Evolutionary conservation across 2,113 vertebrate species (phyloP), one percentile per base, ranked within the genome.

Genomic region (Desmodus rotundus): DNA sequence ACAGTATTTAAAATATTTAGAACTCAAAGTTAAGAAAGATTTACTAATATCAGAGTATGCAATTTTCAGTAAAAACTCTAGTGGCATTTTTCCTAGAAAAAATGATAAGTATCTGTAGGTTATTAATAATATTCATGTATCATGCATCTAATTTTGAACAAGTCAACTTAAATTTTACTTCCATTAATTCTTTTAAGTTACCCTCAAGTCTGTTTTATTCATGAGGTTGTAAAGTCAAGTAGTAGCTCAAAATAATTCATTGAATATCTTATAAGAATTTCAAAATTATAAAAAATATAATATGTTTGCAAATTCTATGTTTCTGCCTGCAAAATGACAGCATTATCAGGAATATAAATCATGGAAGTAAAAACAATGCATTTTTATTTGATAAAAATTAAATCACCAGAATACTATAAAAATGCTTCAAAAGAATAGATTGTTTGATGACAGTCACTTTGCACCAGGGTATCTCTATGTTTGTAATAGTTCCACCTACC

Each of bases 241-340:
- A 73, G 72, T 73, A 67, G 24, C 31, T 93, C n/a, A 82, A 70
- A 86, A 85, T 95, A 96, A 77, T 45, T 95, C 95, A 72, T 52
- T 91, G 83, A 95, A 70, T 96, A 77, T 91, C 85, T 89, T 89
- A 96, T 41, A 26, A 61, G 58, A 61, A 61, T 61, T 61, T 61
- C 19, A 19, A 61, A 61, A 61, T 28, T 61, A 61, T 15, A 74
- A 89, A 84, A 94, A 50, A n/a, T 93, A 54, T 28, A 82, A 88
- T 47, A 1, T 73, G 4, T 36, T 93, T 96, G 17, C 43, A 67
- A 94, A 73, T 81, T 81, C 28, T 85, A 45, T 52, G 31, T 80
- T 86, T 77, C 54, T 78, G 3, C 19, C 74, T 70, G 31, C 41
- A 96, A 92, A 82, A 73, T 82, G 56, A 16, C 28, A 45, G 81